A percentile compares a stretch with the other conserved stretches of the same genome.
These are phyloP conservation scores for Rhynchophorus ferrugineus DNA, from an alignment of 1,140 invertebrate species.

Conservation along the genomic window DNA sequence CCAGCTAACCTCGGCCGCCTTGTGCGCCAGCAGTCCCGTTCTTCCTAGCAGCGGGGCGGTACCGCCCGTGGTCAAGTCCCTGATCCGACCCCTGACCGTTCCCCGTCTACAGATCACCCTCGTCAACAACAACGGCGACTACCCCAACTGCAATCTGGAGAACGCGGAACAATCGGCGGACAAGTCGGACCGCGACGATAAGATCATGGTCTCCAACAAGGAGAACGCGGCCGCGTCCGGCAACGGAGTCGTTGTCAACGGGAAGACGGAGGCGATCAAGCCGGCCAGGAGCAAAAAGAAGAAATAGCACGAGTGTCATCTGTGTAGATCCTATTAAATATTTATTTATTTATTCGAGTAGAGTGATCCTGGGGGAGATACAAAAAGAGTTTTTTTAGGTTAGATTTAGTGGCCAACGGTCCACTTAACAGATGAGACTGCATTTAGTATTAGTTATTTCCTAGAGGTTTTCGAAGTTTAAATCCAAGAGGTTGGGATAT, in stretches of 20 bases:
- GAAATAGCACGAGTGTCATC: conserved; percentile 31
- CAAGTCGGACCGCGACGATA: neutral
- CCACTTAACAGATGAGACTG: neutral
- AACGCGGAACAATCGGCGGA: neutral
- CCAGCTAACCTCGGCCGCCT: conserved; percentile 53
- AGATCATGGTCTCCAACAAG: neutral
- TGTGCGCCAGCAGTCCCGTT: conserved; percentile 55
- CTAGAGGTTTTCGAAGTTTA: neutral
- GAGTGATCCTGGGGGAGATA: no score
- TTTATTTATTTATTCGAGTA: neutral
- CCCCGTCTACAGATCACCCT: conserved; percentile 48
- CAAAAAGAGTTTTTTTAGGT: neutral
- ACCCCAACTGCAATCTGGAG: conserved; percentile 24
- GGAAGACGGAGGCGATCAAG: conserved; percentile 41
- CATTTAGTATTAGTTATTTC: neutral
- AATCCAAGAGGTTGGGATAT: neutral
- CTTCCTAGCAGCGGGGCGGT: conserved; percentile 45
- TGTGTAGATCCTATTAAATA: conserved; percentile 23
- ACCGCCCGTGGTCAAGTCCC: conserved; percentile 49
- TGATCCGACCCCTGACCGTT: conserved; percentile 51
- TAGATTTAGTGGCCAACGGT: neutral
- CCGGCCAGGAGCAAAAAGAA: conserved; percentile 35
- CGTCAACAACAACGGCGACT: conserved; percentile 35
- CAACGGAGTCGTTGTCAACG: conserved; percentile 15
- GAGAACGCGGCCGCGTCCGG: conserved; percentile 12